Conservation (phyloP, 2,797 vertebrate genomes). For the Falco biarmicus region DNA sequence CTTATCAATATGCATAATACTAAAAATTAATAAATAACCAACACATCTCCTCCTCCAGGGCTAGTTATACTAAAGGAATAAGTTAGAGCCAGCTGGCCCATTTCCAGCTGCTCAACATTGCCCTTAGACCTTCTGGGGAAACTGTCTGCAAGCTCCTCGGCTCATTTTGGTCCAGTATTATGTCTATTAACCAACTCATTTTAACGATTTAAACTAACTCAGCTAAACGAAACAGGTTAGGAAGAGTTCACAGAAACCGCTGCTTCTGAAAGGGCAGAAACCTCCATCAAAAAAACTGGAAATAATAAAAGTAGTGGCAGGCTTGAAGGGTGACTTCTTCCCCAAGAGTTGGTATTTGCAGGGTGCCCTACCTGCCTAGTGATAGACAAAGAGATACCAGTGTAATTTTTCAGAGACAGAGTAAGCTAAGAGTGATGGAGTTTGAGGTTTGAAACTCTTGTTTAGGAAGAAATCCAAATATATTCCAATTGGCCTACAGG, state of each 20-base stretch:
- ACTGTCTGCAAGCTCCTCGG: not conserved
- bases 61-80: not conserved
- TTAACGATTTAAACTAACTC: not conserved
- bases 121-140: slow-evolving; percentile 36
- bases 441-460: not conserved
- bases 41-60: not conserved
- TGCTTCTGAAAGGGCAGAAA: not conserved
- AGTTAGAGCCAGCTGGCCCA: slow-evolving; percentile 4
- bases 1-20: not conserved
- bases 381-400: not conserved
- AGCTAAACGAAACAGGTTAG: slow-evolving; percentile 32
- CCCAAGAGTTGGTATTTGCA: not conserved
- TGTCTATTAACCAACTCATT: not conserved
- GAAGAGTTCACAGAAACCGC: slow-evolving; percentile 5
- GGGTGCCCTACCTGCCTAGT: not conserved
- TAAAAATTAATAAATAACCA: slow-evolving; percentile 20
- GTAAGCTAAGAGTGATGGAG: not conserved
- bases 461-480: not conserved
- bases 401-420: not conserved
- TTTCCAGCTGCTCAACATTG: not conserved
- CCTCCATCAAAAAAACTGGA: not conserved
- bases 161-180: not conserved
- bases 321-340: not conserved
- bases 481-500: not conserved
- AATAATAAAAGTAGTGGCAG: not conserved